These are phyloP conservation scores for Brenthis ino DNA, from an alignment of 2,888 invertebrate genomes.

Conservation along the genomic window DNA sequence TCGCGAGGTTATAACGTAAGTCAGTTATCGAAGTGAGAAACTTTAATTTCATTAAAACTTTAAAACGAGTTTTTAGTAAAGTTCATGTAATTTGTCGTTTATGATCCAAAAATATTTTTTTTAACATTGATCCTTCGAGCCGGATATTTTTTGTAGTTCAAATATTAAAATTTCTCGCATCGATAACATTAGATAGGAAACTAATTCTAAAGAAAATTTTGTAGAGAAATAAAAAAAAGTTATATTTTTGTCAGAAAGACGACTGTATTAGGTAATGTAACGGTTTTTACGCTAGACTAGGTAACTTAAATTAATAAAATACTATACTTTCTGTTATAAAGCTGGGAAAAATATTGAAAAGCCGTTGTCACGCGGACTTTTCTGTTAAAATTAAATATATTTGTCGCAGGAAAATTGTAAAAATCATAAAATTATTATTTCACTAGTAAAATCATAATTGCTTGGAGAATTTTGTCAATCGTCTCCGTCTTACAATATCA, in stretches of 20 bases:
- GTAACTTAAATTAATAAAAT: slow-evolving; percentile 42
- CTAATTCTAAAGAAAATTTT: slow-evolving; percentile 62
- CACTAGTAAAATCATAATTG: too few species aligned
- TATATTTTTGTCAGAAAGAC: slow-evolving; percentile 71
- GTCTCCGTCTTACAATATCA: too few species aligned
- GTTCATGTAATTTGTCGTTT: not conserved
- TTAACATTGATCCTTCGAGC: not conserved
- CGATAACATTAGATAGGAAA: slow-evolving; percentile 65
- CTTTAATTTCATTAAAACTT: slow-evolving; percentile 36
- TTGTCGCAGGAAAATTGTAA: too few species aligned
- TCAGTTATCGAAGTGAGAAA: slow-evolving; percentile 42
- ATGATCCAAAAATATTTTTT: not conserved
- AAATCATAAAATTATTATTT: too few species aligned
- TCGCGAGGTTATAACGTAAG: slow-evolving; percentile 58
- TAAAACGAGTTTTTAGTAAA: not conserved
- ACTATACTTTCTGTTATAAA: slow-evolving; percentile 26
- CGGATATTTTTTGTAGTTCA: not conserved
- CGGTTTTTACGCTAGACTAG: slow-evolving; percentile 65
- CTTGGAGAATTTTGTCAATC: too few species aligned
- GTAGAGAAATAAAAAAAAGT: slow-evolving; percentile 54
- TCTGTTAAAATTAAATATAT: too few species aligned
- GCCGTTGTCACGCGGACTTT: too few species aligned
- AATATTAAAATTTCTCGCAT: slow-evolving; percentile 48
- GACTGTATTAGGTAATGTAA: slow-evolving; percentile 51
- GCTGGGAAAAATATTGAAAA: not conserved